phyloP scores from a whole-genome alignment of 2,113 vertebrate genomes.

The Protomyctophum bolini region DNA sequence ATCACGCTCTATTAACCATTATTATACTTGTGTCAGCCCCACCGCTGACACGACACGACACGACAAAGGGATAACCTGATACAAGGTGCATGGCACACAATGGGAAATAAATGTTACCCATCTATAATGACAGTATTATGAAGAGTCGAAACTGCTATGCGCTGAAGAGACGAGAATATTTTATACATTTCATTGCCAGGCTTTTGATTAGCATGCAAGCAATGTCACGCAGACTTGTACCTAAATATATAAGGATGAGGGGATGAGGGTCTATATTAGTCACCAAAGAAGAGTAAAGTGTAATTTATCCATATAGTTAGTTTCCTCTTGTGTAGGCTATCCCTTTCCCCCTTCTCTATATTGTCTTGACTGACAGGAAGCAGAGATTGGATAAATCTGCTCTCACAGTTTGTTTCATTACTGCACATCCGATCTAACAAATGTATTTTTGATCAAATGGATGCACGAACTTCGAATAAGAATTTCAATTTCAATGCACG shows the following conservation, averaged over 20 bases:
- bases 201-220: too few species aligned
- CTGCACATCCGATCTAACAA: neutral
- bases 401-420: neutral
- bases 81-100: conserved; percentile 71
- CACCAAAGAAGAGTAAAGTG: neutral
- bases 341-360: conserved; percentile 12
- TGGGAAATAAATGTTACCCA: conserved; percentile 70
- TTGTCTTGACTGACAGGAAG: neutral
- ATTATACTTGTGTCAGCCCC: conserved; percentile 88
- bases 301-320: neutral
- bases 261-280: neutral
- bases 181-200: neutral
- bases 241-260: neutral
- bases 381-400: neutral
- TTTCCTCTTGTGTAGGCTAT: conserved; percentile 5
- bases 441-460: conserved; percentile 21
- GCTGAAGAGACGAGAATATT: neutral
- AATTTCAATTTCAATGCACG: conserved; percentile 51
- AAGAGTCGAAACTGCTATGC: conserved; percentile 33
- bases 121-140: conserved; percentile 60
- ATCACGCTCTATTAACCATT: conserved; percentile 96
- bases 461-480: conserved; percentile 21
- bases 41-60: conserved; percentile 88
- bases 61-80: conserved; percentile 91
- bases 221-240: neutral